Evolutionary conservation across 1,140 invertebrate species (phyloP).

Genomic region (Drosophila willistoni): DNA sequence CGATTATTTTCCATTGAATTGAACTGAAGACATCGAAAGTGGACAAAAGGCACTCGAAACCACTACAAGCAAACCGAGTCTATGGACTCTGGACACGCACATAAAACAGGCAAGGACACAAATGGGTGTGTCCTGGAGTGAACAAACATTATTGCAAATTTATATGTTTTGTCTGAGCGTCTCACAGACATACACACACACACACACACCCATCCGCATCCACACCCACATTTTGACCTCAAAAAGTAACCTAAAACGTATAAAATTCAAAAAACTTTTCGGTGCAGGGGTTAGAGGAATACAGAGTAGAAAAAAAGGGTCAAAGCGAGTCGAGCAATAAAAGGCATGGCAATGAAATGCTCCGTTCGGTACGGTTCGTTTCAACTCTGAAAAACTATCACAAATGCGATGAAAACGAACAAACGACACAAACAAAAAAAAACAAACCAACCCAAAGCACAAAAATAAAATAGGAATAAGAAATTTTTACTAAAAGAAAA

Average conservation of each 20-base stretch:
- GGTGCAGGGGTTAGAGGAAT: conserved; percentile 13
- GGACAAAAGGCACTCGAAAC: conserved; percentile 56
- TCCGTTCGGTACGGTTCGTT: conserved; percentile 51
- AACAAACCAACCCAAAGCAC: conserved; percentile 15
- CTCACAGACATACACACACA: conserved; percentile 10
- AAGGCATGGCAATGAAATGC: conserved; percentile 64
- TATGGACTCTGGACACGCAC: conserved; percentile 22
- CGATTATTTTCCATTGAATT: conserved; percentile 82
- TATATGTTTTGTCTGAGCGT: conserved; percentile 49
- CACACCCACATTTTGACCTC: conserved; percentile 57
- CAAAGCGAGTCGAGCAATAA: conserved; percentile 64
- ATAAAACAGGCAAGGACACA: conserved; percentile 38
- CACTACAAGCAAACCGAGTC: conserved; percentile 8
- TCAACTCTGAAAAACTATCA: conserved; percentile 64
- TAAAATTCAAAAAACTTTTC: conserved; percentile 56
- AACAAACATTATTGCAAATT: conserved; percentile 76
- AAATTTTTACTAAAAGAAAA: conserved; percentile 18
- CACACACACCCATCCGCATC: neutral
- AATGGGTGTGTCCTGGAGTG: conserved; percentile 67
- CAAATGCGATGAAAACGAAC: conserved; percentile 48
- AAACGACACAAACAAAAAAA: conserved; percentile 20
- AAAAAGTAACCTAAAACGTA: conserved; percentile 71
- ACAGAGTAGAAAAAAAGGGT: conserved; percentile 20
- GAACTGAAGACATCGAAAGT: conserved; percentile 74
- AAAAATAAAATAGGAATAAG: conserved; percentile 23